Evolutionary conservation across 2,888 invertebrate genomes (phyloP).

Genomic region (Agriotes lineatus): DNA sequence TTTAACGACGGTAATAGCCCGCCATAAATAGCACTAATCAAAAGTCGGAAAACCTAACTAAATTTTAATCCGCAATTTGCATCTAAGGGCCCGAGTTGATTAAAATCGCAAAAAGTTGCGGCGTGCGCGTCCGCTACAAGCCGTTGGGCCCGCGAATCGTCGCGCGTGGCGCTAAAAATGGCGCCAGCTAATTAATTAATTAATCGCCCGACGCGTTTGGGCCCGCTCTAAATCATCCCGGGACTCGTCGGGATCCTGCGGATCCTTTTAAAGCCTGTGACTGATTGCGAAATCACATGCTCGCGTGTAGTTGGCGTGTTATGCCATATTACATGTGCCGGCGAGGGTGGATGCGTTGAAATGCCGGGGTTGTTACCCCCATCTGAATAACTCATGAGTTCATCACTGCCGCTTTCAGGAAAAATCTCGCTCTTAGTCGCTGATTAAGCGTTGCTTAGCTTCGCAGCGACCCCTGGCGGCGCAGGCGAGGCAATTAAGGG

Average conservation of each 20-base stretch:
- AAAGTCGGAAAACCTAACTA: not conserved
- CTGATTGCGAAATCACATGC: slow-evolving; percentile 27
- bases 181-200: not conserved
- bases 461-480: not conserved
- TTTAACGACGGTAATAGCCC: not conserved
- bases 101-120: too few species aligned
- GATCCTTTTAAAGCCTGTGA: slow-evolving; percentile 5
- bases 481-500: not conserved
- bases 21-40: not conserved
- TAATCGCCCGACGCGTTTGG: not conserved
- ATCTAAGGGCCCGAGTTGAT: not conserved
- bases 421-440: slow-evolving; percentile 19
- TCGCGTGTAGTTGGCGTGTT: slow-evolving; percentile 23
- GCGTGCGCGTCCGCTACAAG: too few species aligned
- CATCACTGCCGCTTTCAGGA: slow-evolving; percentile 23
- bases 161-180: not conserved
- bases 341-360: slow-evolving; percentile 13
- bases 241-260: too few species aligned
- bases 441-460: slow-evolving; percentile 19
- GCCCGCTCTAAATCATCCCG: not conserved
- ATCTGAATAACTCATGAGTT: slow-evolving; percentile 31
- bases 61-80: not conserved
- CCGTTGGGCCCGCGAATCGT: not conserved
- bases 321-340: slow-evolving; percentile 5
- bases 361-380: slow-evolving; percentile 7